These are phyloP conservation scores for Brachypodius melanocephalos DNA, from an alignment of 2,113 vertebrate species.

Conservation along the genomic window DNA sequence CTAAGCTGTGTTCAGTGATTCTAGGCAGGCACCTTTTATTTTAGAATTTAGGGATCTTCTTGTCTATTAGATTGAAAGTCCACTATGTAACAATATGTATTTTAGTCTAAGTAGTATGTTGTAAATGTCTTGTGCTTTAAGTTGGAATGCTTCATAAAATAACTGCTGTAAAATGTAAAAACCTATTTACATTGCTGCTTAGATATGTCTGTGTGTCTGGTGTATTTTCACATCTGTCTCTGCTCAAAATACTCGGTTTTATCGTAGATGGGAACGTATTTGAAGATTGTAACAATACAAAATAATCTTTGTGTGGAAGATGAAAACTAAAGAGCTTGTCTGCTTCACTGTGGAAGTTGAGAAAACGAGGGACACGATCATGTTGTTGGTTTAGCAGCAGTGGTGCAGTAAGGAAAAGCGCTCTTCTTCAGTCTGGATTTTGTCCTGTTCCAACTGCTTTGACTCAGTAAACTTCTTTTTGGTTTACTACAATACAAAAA, in stretches of 20 bases:
- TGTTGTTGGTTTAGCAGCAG: not conserved
- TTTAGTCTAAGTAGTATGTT: not conserved
- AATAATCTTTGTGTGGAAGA: not conserved
- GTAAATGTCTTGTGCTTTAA: not conserved
- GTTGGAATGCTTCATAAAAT: not conserved
- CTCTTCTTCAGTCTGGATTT: not conserved
- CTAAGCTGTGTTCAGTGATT: not conserved
- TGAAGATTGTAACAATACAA: not conserved
- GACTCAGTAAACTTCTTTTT: not conserved
- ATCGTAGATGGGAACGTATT: not conserved
- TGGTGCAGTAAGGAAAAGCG: not conserved
- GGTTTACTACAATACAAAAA: not conserved
- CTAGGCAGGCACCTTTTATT: not conserved
- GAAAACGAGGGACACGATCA: not conserved
- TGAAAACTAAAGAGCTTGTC: not conserved
- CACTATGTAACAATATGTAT: not conserved
- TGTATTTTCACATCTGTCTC: not conserved
- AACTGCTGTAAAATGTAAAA: not conserved
- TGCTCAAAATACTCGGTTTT: not conserved
- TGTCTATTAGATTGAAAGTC: slow-evolving; percentile 1
- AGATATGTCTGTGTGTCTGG: not conserved
- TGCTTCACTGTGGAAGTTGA: not conserved
- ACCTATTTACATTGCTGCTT: not conserved
- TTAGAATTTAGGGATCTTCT: slow-evolving; percentile 44
- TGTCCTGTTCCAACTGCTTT: not conserved